A percentile compares a stretch with the other conserved stretches of the same genome.
Conservation (phyloP, 2,113 vertebrate species). For the Eulacestoma nigropectus region DNA sequence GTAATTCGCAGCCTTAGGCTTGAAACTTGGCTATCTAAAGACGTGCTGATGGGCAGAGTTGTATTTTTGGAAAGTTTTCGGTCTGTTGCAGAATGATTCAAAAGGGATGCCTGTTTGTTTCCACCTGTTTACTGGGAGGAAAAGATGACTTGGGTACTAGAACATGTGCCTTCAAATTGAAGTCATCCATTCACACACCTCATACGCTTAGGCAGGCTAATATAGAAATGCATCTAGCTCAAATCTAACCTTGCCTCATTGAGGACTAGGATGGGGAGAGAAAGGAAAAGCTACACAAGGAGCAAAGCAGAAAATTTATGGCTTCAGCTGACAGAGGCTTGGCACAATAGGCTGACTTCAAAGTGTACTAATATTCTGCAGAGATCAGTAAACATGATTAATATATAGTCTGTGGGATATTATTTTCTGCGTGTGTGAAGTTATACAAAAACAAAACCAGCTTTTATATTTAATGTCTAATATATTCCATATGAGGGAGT, state of each 20-base stretch:
- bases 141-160: neutral
- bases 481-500: neutral
- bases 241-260: neutral
- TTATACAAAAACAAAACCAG: conserved; percentile 49
- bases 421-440: conserved; percentile 15
- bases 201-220: neutral
- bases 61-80: neutral
- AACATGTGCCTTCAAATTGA: neutral
- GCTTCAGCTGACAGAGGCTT: conserved; percentile 28
- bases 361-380: conserved; percentile 51
- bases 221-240: neutral
- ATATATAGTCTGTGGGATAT: conserved; percentile 7
- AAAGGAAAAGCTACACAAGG: conserved; percentile 15
- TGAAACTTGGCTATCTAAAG: neutral
- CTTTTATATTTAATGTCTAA: conserved; percentile 37
- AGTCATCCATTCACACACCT: neutral
- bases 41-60: neutral
- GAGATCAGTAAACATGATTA: conserved; percentile 47
- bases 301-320: conserved; percentile 34
- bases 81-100: neutral
- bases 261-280: neutral
- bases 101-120: neutral
- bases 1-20: neutral
- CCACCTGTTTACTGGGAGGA: neutral
- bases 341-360: conserved; percentile 40